Evolutionary conservation across 1,140 invertebrate species (phyloP), one percentile per base, ranked within the genome.

Genomic region (Lordiphosa collinella): DNA sequence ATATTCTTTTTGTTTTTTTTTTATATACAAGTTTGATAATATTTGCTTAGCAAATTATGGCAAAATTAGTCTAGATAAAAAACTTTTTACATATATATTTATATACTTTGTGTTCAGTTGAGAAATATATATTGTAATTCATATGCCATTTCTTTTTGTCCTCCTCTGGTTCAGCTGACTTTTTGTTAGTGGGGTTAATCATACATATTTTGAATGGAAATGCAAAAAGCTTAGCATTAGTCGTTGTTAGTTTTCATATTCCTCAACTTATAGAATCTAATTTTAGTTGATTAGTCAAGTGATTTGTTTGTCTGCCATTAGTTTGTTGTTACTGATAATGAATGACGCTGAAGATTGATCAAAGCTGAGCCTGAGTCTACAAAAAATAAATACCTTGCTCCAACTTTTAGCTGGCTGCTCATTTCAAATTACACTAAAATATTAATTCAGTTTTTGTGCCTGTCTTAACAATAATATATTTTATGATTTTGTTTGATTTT

Each of bases 11-110:
- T 38, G 11, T 7, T 34, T 65, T 47, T 62, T 29, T 38, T 38
- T 25, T 67, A 47, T 67, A 44, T 69, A 60, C 49, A 68, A 40
- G 53, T 61, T 62, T 52, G 60, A 37, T 36, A 66, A 62, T 53
- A 86, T 86, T 86, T 86, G 80, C 80, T 86, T 67, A 75, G 80
- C 80, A 86, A 86, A 86, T 86, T 86, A 86, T 86, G 80, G 80
- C 80, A 86, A 56, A 62, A 82, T 74, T 74, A 84, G 50, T 86
- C 78, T 84, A 82, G 46, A 71, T 55, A 71, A 60, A 75, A 64
- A 60, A 46, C 50, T 57, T 25, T 31, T 69, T 51, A 35, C 37
- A 48, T 34, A 37, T 58, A 25, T 31, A n/a, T 36, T 11, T 52
- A 34, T 46, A 36, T 43, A 22, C 18, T 52, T 40, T 61, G n/a